phyloP scores from a whole-genome alignment of 2,113 vertebrate species.

The Sylvilagus bachmani region DNA sequence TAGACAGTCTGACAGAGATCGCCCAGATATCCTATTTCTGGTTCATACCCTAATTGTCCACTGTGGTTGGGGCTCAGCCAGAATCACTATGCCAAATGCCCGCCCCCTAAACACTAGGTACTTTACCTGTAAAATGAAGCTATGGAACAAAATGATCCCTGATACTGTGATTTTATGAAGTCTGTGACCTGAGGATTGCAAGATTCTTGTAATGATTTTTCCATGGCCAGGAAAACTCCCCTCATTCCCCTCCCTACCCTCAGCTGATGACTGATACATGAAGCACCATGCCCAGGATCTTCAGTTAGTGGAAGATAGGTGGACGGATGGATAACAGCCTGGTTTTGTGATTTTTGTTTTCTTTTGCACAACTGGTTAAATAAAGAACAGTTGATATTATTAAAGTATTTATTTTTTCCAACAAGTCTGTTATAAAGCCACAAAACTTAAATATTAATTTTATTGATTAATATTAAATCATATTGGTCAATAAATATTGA shows the following conservation, averaged over 20 bases:
- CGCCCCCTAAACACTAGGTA: neutral
- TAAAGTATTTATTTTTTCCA: neutral
- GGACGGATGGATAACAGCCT: neutral
- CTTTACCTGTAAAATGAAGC: neutral
- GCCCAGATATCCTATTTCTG: too few species aligned
- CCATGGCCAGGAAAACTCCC: neutral
- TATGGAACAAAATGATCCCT: neutral
- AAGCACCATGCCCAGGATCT: neutral
- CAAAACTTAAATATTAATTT: too few species aligned
- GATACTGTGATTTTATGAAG: neutral
- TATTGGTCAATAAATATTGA: too few species aligned
- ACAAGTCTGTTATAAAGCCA: neutral
- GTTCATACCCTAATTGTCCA: too few species aligned
- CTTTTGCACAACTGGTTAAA: constrained; percentile 14
- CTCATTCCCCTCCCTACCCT: too few species aligned
- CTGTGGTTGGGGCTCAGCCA: too few species aligned
- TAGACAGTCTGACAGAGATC: too few species aligned
- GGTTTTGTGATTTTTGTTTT: neutral
- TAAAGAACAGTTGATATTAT: constrained; percentile 18
- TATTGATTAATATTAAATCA: too few species aligned
- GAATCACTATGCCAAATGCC: too few species aligned
- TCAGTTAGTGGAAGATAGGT: neutral
- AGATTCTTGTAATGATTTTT: constrained; percentile 20
- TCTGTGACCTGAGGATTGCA: neutral
- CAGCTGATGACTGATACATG: neutral